Evolutionary conservation across 1,140 invertebrate genomes (phyloP).

Genomic region (Lordiphosa mommai): DNA sequence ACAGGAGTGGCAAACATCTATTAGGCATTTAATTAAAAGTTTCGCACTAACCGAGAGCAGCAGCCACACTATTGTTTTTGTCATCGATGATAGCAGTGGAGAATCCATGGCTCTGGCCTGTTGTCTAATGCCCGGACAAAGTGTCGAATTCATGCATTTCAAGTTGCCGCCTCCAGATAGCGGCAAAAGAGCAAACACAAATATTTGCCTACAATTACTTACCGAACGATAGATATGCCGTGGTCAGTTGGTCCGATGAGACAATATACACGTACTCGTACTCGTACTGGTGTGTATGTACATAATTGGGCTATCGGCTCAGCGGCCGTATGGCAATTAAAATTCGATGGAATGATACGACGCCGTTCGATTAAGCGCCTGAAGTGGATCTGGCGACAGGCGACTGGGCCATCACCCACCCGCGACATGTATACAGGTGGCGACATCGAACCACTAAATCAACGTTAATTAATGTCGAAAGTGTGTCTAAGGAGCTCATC

Average conservation of each 20-base stretch:
- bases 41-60: conserved; percentile 56
- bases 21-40: conserved; percentile 75
- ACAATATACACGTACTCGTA: conserved; percentile 19
- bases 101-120: conserved; percentile 20
- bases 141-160: conserved; percentile 68
- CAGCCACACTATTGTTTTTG: conserved; percentile 12
- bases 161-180: conserved; percentile 66
- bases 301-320: conserved; percentile 57
- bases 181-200: conserved; percentile 61
- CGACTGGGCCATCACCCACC: conserved; percentile 16
- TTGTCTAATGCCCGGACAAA: conserved; percentile 59
- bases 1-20: conserved; percentile 69
- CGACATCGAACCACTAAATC: conserved; percentile 12
- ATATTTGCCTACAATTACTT: conserved; percentile 77
- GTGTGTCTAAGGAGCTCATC: conserved; percentile 12
- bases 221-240: conserved; percentile 38
- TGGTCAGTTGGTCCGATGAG: conserved; percentile 36
- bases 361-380: too few relatives aligned
- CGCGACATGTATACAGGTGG: not conserved
- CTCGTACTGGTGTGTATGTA: conserved; percentile 33
- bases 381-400: conserved; percentile 55
- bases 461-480: conserved; percentile 48
- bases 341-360: conserved; percentile 36
- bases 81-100: conserved; percentile 46
- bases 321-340: conserved; percentile 41